These are phyloP conservation scores for Eurytoma californica DNA, from an alignment of 2,888 invertebrate species.

Conservation along the genomic window DNA sequence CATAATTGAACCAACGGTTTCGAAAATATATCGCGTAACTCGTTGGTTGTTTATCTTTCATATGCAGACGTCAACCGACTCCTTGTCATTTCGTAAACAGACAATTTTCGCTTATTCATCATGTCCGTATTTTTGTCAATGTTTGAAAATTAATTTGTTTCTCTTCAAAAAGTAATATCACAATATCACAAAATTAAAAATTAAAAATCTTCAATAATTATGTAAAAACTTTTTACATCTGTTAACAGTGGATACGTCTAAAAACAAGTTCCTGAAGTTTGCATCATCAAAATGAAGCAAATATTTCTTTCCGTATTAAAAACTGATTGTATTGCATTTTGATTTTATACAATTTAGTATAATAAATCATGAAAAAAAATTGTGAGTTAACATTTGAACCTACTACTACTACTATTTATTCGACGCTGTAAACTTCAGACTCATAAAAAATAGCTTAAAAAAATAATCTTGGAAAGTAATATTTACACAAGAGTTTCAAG, in stretches of 20 bases:
- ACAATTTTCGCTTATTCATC: constrained; percentile 17
- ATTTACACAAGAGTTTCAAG: neutral
- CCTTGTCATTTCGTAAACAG: constrained; percentile 27
- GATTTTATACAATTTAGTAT: no score
- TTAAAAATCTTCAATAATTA: neutral
- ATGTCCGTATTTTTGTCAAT: constrained; percentile 20
- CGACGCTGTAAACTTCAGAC: no score
- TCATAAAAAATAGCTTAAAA: constrained; percentile 17
- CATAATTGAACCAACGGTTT: constrained; percentile 48
- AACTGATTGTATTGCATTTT: no score
- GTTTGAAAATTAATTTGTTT: neutral
- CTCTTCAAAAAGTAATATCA: constrained; percentile 25
- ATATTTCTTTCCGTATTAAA: neutral
- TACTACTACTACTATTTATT: no score
- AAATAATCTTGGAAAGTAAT: neutral
- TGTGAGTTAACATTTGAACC: no score
- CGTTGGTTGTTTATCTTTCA: constrained; percentile 27
- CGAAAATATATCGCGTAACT: constrained; percentile 34
- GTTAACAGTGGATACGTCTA: no score
- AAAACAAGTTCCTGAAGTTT: constrained; percentile 1
- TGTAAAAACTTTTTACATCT: no score
- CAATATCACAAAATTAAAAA: constrained; percentile 25
- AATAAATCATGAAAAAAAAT: no score
- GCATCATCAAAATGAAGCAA: neutral
- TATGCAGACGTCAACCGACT: constrained; percentile 31